Conservation (phyloP, 2,888 invertebrate species). For the Leucophenga montana region DNA sequence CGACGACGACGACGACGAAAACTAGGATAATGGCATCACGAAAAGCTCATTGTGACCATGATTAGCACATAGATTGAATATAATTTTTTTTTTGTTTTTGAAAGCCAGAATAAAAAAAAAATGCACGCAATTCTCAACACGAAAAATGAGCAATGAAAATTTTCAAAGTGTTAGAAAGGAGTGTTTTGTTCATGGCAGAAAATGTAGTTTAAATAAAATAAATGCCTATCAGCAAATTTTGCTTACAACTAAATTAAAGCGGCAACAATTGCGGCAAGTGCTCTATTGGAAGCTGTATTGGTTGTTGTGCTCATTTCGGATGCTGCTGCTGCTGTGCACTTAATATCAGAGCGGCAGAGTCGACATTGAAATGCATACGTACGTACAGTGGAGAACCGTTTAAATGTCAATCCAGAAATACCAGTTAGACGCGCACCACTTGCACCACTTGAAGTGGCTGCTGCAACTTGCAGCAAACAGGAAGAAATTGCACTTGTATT, state of each 20-base stretch:
- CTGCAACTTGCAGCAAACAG: constrained; percentile 28
- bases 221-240: background rate
- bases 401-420: constrained; percentile 69
- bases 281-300: too few relatives aligned
- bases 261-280: constrained; percentile 5
- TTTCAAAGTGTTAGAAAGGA: background rate
- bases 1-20: constrained; percentile 30
- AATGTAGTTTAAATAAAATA: background rate
- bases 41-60: constrained; percentile 42
- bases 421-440: constrained; percentile 55
- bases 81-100: background rate
- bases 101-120: too few relatives aligned
- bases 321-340: too few relatives aligned
- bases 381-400: constrained; percentile 59
- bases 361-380: constrained; percentile 2
- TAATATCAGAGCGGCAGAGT: too few relatives aligned
- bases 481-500: constrained; percentile 56
- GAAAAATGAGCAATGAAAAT: constrained; percentile 6
- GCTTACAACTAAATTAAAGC: constrained; percentile 20
- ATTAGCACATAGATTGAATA: background rate
- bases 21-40: constrained; percentile 57
- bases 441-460: background rate
- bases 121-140: background rate
- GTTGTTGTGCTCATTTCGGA: too few relatives aligned
- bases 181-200: background rate